Base-by-base conservation (phyloP, 2,113 vertebrate species). In the Eira barbara region DNA sequence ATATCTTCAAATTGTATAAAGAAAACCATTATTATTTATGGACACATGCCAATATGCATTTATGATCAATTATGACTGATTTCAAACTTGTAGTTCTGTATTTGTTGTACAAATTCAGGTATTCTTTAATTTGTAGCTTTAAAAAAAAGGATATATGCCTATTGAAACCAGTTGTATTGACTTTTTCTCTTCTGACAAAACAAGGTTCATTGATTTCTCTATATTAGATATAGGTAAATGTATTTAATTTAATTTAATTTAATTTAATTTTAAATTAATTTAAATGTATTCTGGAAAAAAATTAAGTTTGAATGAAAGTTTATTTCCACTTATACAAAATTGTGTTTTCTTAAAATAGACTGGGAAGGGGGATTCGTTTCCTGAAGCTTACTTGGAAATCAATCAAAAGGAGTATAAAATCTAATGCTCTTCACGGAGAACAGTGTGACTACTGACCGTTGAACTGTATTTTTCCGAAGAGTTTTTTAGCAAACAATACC, bases 381-480 rank as follows among this genome's bases (percentile, higher is more conserved):
- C 59, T 71, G 23, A 20, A 14, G 0, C 23, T 84, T 86, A 93
- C 34, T 34, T 87, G 88, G 36, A 96, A 98, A 96, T 97, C 55
- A 76, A 1, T 31, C 78, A 96, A 71, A 29, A 95, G 47, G 17
- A 79, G 47, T 84, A 76, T 25, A 97, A 97, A 97, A 95, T 74
- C 52, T 88, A 59, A 95, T 71, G 71, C 74, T 94, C 18, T 96
- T 93, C 88, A 71, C 36, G 88, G 87, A 97, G 67, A 91, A n/a
- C 69, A 89, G 36, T 57, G 34, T 96, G 89, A n/a, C 91, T 96
- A 97, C 84, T 97, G 57, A 59, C 95, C 95, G 94, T 69, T 92
- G 81, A 96, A 96, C 2, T 82, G 69, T 95, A 98, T 98, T 98
- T 98, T 98, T 97, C 29, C 45, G 80, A 97, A 97, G 93, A 82